phyloP scores from a whole-genome alignment of 2,113 vertebrate genomes.

The Sporophila hypoxantha region DNA sequence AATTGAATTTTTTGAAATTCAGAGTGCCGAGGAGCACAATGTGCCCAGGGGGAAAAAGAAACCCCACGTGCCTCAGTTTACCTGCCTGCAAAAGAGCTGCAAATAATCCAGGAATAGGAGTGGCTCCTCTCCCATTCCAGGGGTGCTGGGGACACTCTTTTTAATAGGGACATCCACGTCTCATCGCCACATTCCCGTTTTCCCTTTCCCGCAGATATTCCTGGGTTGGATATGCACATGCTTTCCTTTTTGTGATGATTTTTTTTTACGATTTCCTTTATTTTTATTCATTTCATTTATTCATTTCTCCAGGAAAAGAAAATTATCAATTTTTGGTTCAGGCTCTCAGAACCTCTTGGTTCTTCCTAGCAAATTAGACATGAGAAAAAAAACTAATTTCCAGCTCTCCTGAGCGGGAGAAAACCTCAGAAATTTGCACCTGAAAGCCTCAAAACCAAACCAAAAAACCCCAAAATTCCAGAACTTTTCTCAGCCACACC shows the following conservation, averaged over 20 bases:
- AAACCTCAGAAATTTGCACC: not conserved
- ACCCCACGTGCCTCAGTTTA: not conserved
- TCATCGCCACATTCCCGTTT: not conserved
- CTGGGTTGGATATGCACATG: not conserved
- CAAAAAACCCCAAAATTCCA: fast-evolving
- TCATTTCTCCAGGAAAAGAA: not conserved
- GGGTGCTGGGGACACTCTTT: too few species aligned
- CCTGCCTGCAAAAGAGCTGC: not conserved
- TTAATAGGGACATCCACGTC: fast-evolving
- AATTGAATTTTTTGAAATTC: not conserved
- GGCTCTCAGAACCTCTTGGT: not conserved
- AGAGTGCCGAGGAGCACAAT: too few species aligned
- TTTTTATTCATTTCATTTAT: not conserved
- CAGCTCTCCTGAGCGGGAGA: fast-evolving
- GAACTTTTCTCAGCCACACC: not conserved
- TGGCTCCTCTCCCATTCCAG: not conserved
- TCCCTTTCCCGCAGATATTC: not conserved
- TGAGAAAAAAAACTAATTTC: not conserved
- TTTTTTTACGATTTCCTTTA: not conserved
- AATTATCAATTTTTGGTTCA: not conserved
- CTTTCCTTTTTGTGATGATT: not conserved
- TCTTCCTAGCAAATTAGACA: not conserved
- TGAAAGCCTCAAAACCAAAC: not conserved
- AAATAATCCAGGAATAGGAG: not conserved
- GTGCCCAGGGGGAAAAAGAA: fast-evolving